Base-by-base conservation (phyloP, 1,140 invertebrate genomes). In the Elymnias hypermnestra region DNA sequence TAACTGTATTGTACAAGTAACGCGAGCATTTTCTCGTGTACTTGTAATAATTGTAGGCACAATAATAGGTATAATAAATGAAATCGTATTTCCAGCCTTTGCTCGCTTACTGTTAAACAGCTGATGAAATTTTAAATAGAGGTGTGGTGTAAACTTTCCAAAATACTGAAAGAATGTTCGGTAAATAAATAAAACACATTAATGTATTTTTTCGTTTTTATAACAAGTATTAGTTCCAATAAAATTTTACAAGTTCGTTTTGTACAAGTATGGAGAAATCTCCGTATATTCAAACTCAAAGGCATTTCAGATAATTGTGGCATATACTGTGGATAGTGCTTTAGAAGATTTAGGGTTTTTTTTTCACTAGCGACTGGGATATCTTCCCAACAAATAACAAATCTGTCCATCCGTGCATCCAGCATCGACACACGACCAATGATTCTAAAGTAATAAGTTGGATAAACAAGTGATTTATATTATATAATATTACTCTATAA, bases 171-270 rank as follows among this genome's bases (percentile, higher is more conserved):
- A n/a, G n/a, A n/a, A n/a, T n/a, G n/a, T n/a, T n/a, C n/a, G n/a
- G n/a, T n/a, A n/a, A n/a, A n/a, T n/a, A n/a, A n/a, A n/a, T n/a
- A n/a, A n/a, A n/a, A n/a, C n/a, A n/a, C n/a, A n/a, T n/a, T n/a
- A n/a, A n/a, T 65, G 54, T 70, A 65, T 73, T 77, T 79, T 78
- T 66, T 61, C 35, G 38, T 83, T 83, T 83, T 83, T 83, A 83
- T 81, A 83, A 83, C 79, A 83, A 83, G 71, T 83, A 70, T 70
- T 70, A 81, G 73, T 83, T 73, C 72, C 76, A 79, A 81, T 83
- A 79, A 81, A 81, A 81, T 81, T 81, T 83, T 79, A 77, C 79
- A 83, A 81, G 74, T 83, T 73, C 63, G 57, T 66, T 83, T 83
- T 81, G 74, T 83, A 83, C 73, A 83, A 78, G 68, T 72, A 67